Evolutionary conservation across 2,113 vertebrate genomes (phyloP).

Genomic region (Xenopus tropicalis): UCB_Xtro_10.0 CM004444.2:135212501-135213000

Average conservation of each 20-base stretch:
- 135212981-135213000: too few species aligned
- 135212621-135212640: constrained; percentile 15
- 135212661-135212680: constrained; percentile 33
- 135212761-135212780: constrained; percentile 29
- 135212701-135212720: constrained; percentile 38
- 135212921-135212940: too few species aligned
- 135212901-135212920: not conserved
- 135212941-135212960: too few species aligned
- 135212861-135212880: not conserved
- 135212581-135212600: constrained; percentile 19
- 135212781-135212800: constrained; percentile 19
- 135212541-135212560: not conserved
- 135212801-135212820: constrained; percentile 27
- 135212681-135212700: constrained; percentile 34
- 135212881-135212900: not conserved
- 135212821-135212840: constrained; percentile 29
- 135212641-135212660: constrained; percentile 22
- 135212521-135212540: not conserved
- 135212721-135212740: constrained; percentile 8
- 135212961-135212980: too few species aligned
- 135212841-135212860: constrained; percentile 22
- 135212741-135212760: constrained; percentile 36
- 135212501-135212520: not conserved
- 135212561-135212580: not conserved
- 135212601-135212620: not conserved